A percentile compares a stretch with the other conserved stretches of the same genome.
phyloP scores from a whole-genome alignment of 2,113 vertebrate species.

The Neogobius melanostomus region DNA sequence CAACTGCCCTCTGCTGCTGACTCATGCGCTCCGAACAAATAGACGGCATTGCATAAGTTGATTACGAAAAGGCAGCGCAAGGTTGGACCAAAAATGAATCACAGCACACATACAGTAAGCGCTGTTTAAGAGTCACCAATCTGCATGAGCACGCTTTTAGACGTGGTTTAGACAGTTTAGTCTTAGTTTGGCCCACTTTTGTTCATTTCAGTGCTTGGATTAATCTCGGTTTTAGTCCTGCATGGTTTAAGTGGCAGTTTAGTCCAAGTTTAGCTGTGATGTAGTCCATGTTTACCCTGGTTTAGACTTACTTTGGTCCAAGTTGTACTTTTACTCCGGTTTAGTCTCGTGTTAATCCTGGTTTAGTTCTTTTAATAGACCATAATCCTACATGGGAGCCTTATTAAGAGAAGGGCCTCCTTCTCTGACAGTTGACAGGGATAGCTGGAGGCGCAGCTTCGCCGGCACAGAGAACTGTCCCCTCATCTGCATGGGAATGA shows the following conservation, averaged over 20 bases:
- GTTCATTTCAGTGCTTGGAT: not conserved
- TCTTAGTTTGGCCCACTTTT: not conserved
- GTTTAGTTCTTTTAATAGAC: slow-evolving; percentile 10
- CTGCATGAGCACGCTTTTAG: not conserved
- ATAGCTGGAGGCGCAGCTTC: slow-evolving; percentile 50
- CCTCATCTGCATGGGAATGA: slow-evolving; percentile 55
- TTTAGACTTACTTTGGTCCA: not conserved
- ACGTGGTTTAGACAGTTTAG: not conserved
- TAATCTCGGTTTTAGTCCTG: not conserved
- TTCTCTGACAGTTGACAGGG: slow-evolving; percentile 54
- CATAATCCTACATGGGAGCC: slow-evolving; percentile 50
- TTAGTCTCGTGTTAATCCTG: not conserved
- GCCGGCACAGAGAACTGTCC: slow-evolving; percentile 53
- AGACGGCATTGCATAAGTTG: slow-evolving; percentile 66
- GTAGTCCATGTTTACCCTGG: not conserved
- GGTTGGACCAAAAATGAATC: slow-evolving; percentile 54
- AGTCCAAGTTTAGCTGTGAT: not conserved
- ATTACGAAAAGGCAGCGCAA: slow-evolving; percentile 53
- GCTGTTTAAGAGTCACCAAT: slow-evolving; percentile 24
- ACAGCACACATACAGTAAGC: slow-evolving; percentile 20
- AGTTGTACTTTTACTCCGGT: not conserved
- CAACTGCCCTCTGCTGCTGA: slow-evolving; percentile 60
- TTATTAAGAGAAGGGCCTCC: slow-evolving; percentile 46
- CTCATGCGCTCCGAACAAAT: slow-evolving; percentile 66
- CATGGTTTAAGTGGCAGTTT: not conserved